phyloP scores from a whole-genome alignment of 2,797 vertebrate genomes.

The Tragopan temminckii region DNA sequence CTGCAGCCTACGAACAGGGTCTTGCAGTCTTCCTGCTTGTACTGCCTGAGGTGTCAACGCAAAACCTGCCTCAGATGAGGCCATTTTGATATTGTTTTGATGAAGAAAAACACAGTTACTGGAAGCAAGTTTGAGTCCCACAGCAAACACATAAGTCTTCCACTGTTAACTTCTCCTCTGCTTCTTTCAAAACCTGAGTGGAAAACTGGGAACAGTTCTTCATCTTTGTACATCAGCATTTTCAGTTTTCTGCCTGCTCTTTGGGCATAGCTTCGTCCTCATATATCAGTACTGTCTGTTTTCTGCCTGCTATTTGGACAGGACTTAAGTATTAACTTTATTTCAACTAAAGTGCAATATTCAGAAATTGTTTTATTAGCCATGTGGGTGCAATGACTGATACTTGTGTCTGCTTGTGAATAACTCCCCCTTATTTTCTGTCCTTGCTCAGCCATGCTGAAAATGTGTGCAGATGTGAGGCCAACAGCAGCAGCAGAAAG shows the following conservation, averaged over 20 bases:
- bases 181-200: background rate
- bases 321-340: accelerated
- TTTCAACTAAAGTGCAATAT: background rate
- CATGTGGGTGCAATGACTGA: background rate
- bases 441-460: constrained; percentile 41
- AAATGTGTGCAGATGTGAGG: background rate
- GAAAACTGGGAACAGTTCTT: background rate
- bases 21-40: accelerated
- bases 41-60: background rate
- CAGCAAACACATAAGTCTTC: accelerated
- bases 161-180: background rate
- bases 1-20: too few species aligned
- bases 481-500: background rate
- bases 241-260: background rate
- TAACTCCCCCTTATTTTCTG: background rate
- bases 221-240: background rate
- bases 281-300: background rate
- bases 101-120: background rate
- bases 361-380: background rate
- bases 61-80: background rate
- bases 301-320: background rate
- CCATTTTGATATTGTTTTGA: background rate
- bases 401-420: background rate
- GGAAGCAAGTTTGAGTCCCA: background rate
- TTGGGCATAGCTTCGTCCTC: background rate